Evolutionary conservation across 2,113 vertebrate species (phyloP).

Genomic region (Hemichromis elongatus): DNA sequence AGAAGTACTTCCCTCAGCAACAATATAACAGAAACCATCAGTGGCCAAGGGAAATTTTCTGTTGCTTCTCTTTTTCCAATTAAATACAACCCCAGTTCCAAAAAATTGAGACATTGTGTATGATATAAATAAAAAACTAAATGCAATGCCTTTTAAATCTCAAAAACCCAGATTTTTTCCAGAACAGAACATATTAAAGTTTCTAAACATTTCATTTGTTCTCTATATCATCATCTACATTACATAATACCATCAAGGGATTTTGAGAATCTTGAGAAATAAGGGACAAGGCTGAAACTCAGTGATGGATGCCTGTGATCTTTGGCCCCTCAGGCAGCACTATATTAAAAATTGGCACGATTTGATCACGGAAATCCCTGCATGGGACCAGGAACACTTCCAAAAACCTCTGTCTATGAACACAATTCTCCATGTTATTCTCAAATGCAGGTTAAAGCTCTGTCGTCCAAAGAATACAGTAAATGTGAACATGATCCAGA

Average conservation of each 20-base stretch:
- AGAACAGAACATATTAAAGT: background rate
- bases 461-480: fast-evolving
- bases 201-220: background rate
- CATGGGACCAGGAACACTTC: background rate
- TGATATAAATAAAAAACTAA: background rate
- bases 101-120: background rate
- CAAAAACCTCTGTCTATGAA: background rate
- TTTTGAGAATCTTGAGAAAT: background rate
- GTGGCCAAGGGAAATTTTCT: background rate
- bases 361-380: background rate
- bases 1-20: background rate
- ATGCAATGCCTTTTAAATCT: background rate
- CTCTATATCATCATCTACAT: background rate
- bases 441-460: background rate
- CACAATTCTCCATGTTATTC: background rate
- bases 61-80: background rate
- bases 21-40: background rate
- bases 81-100: background rate
- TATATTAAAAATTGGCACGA: background rate
- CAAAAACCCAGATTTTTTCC: background rate
- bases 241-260: background rate
- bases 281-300: background rate
- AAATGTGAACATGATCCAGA: background rate
- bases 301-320: fast-evolving
- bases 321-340: background rate